Base-by-base conservation (phyloP, 1,140 invertebrate genomes). In the Agrilus planipennis region DNA sequence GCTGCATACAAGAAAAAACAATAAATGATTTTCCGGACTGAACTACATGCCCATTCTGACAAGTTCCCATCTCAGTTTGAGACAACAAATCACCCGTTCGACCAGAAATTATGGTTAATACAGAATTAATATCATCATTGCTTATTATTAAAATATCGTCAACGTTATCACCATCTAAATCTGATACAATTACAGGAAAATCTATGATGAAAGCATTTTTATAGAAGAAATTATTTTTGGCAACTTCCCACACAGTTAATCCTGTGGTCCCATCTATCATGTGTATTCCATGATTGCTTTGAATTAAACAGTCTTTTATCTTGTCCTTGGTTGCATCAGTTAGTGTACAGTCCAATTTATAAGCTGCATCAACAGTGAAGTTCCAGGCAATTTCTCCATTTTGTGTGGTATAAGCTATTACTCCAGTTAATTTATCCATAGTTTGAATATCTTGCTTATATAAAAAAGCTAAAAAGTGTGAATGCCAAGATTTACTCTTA, bases 211-310 rank as follows among this genome's bases (percentile, higher is more conserved):
- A 65, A 55, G 52, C 63, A 42, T 57, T 67, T 15, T 50, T 65
- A 50, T 70, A 69, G 42, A 69, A 66, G 1, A 12, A 12, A 30
- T 47, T 51, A 15, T 57, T 45, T 23, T 70, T 72, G 49, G 73
- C 71, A 14, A 71, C 72, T 48, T 72, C 72, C 77, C 78, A 82
- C 41, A 73, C 68, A 45, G 73, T 69, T 31, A 67, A 69, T 0
- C 83, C 82, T 17, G 76, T 73, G 16, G 75, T 63, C 6, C 80
- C 73, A 61, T 82, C 73, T 15, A 87, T 68, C 15, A 75, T 77
- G 21, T 73, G 72, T 29, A 86, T 78, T 59, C 21, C 80, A 75
- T 48, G 77, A 34, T 76, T 68, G 18, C 81, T 80, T 17, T 77
- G 64, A 4, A 84, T 70, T 38, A 86, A 67, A 46, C 83, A 86